Evolutionary conservation across 1,140 invertebrate genomes (phyloP).

Genomic region (Sarcophaga bullata): DNA sequence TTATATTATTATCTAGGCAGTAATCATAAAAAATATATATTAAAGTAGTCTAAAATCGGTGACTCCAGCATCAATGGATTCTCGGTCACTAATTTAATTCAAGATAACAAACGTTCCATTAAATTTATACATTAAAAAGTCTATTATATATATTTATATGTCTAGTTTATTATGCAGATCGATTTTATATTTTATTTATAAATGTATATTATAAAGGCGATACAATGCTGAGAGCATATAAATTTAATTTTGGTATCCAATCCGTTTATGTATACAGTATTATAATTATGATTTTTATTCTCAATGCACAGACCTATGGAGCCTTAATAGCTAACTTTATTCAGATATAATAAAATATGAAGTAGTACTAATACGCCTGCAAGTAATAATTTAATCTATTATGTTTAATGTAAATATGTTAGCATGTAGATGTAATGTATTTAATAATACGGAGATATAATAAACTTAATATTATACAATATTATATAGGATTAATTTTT

Average conservation of each 20-base stretch:
- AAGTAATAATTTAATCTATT: constrained; percentile 18
- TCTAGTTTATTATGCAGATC: background rate
- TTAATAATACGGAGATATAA: background rate
- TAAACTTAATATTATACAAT: constrained; percentile 16
- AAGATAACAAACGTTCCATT: no score
- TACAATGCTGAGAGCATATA: background rate
- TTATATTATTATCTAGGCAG: no score
- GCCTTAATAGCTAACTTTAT: background rate
- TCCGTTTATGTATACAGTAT: background rate
- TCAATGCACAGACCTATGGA: background rate
- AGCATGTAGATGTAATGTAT: background rate
- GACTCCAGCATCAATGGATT: no score
- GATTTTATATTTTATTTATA: background rate
- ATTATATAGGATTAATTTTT: constrained; percentile 3
- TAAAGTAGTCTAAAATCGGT: no score
- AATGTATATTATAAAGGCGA: background rate
- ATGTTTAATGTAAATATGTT: background rate
- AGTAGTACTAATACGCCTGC: background rate
- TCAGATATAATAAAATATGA: background rate
- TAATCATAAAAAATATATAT: no score
- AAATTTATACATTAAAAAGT: no score
- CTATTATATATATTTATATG: background rate
- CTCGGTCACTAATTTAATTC: no score
- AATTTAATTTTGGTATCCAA: background rate
- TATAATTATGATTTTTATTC: background rate